A percentile compares a stretch with the other conserved stretches of the same genome.
phyloP scores from a whole-genome alignment of 2,113 vertebrate species.

The Brachirus orientalis region DNA sequence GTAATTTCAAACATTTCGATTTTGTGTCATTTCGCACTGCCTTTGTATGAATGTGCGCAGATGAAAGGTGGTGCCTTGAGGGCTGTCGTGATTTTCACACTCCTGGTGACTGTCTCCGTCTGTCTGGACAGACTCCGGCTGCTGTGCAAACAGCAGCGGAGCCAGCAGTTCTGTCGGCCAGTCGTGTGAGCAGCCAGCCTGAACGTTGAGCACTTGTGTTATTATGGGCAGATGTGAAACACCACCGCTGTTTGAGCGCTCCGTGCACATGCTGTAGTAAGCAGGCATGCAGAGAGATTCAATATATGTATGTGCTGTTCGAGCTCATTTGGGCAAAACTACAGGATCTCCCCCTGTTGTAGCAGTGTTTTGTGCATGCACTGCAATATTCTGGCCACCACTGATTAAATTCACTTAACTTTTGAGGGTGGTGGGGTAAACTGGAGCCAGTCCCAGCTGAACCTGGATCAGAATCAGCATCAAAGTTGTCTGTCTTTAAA shows the following conservation, averaged over 20 bases:
- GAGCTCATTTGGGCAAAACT: too few relatives aligned
- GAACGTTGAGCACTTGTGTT: slow-evolving; percentile 67
- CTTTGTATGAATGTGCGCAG: too few relatives aligned
- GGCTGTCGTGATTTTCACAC: slow-evolving; percentile 29
- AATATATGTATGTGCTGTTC: background rate
- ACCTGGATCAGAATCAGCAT: too few relatives aligned
- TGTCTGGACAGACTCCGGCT: slow-evolving; percentile 53
- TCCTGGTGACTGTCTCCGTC: slow-evolving; percentile 9
- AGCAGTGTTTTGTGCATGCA: background rate
- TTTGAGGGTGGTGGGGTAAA: too few relatives aligned
- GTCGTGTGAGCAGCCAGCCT: slow-evolving; percentile 51
- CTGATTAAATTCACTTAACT: too few relatives aligned
- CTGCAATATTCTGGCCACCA: too few relatives aligned
- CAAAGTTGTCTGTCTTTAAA: too few relatives aligned
- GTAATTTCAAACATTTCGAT: background rate
- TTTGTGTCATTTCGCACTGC: background rate
- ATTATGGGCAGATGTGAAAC: slow-evolving; percentile 59
- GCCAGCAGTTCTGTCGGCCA: slow-evolving; percentile 73
- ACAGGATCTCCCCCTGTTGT: too few relatives aligned
- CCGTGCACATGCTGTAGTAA: background rate
- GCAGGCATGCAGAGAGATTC: background rate
- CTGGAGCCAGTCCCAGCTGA: too few relatives aligned
- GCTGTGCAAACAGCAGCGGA: slow-evolving; percentile 64
- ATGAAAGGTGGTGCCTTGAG: background rate
- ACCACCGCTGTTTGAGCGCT: slow-evolving; percentile 23